Conservation (phyloP, 2,888 invertebrate genomes). For the Stenodema calcarata region DNA sequence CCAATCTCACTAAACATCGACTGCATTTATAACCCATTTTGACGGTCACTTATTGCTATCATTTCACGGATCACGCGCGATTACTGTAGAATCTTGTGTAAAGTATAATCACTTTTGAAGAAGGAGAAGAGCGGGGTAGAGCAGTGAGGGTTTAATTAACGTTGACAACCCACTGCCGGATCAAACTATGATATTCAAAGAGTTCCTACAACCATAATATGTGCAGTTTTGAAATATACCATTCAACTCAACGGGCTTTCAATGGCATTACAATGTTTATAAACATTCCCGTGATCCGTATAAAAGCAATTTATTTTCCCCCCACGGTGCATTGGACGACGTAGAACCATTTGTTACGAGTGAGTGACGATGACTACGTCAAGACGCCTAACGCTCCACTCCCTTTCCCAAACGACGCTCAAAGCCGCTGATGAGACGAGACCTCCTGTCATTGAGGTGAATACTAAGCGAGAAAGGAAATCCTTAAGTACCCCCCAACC, state of each 20-base stretch:
- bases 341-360: background rate
- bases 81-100: no score
- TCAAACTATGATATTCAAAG: no score
- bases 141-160: no score
- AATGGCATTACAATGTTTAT: background rate
- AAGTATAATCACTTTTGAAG: no score
- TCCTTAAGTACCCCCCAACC: background rate
- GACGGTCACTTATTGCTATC: no score
- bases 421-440: slow-evolving; percentile 13
- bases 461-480: background rate
- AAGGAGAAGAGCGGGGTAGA: no score
- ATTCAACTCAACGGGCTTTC: background rate
- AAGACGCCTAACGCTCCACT: background rate
- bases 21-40: no score
- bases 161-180: no score
- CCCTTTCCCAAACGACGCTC: background rate
- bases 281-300: background rate
- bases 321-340: background rate
- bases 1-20: no score
- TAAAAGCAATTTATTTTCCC: background rate
- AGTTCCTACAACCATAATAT: no score
- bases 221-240: no score
- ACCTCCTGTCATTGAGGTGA: slow-evolving; percentile 3
- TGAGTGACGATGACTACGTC: background rate
- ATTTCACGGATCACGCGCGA: no score